Base-by-base conservation (phyloP, 1,140 invertebrate genomes). In the Pararge aegeria region DNA sequence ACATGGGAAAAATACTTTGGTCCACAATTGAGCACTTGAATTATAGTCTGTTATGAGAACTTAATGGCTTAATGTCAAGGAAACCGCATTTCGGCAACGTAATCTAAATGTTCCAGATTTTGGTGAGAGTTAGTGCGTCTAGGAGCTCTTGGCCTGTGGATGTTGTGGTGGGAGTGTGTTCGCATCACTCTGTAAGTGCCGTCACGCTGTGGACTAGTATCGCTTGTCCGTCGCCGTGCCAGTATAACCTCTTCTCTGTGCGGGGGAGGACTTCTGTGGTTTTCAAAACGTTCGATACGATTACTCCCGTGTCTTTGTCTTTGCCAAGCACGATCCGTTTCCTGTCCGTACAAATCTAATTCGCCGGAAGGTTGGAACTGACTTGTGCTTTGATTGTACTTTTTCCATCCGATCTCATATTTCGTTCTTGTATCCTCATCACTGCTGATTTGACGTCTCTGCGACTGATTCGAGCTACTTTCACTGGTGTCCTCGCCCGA, bases 401-500 rank as follows among this genome's bases (percentile, higher is more conserved):
- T 91, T 58, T 94, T 92, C 94, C 94, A 96, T 0, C 93, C 93
- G 21, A 94, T 93, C 34, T 94, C 91, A 68, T 94, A 94, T 19
- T 91, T 90, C 13, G 90, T 90, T 10, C 92, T 90, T 4, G 70
- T 68, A 9, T 90, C 90, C 1, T 93, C 91, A 13, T 93, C 91
- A 15, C 93, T 91, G 38, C 93, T 92, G 4, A 92, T 90, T 53
- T 93, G 91, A 42, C 91, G 87, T 1, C 92, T 89, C 68, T 92
- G 93, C 1, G 93, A 94, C 67, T 94, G 94, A 61, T 93, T 95
- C 0, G 93, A 94, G 65, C 93, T 95, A 63, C 92, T 93, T 73
- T 95, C 94, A 50, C 92, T 95, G 2, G 92, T 95, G 78, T 94
- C 95, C 83, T 94, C 95, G 55, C 93, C 95, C 0, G 95, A 97